These are phyloP conservation scores for Bimastos eiseni DNA, from an alignment of 2,888 invertebrate species.

Conservation along the genomic window DNA sequence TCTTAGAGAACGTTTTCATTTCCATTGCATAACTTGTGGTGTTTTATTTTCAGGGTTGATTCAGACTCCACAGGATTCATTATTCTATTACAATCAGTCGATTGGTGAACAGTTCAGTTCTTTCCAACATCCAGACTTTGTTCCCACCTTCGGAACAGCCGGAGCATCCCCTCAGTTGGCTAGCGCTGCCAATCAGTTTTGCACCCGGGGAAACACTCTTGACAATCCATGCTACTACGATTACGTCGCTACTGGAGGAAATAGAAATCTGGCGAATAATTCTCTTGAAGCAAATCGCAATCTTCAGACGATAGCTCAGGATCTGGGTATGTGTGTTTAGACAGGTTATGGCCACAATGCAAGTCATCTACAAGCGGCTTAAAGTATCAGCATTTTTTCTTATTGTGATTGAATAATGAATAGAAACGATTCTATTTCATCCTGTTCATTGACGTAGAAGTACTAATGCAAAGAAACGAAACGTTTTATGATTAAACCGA, in stretches of 20 bases:
- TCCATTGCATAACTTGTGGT: not conserved
- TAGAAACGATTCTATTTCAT: too few species aligned
- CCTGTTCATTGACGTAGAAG: too few species aligned
- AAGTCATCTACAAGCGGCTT: too few species aligned
- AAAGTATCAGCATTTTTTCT: too few species aligned
- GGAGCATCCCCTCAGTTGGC: not conserved
- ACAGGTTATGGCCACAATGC: too few species aligned
- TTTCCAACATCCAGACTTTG: conserved; percentile 7
- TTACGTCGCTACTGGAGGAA: conserved; percentile 18
- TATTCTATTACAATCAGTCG: conserved; percentile 31
- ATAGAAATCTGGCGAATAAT: not conserved
- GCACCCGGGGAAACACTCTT: not conserved
- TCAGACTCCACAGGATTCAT: not conserved
- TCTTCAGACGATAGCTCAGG: not conserved
- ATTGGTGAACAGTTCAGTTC: conserved; percentile 22
- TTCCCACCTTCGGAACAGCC: conserved; percentile 24
- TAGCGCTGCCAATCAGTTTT: not conserved
- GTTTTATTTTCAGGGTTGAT: conserved; percentile 24
- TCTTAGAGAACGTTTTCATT: too few species aligned
- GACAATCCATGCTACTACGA: conserved; percentile 27
- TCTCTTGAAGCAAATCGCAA: not conserved
- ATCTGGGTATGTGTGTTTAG: not conserved
- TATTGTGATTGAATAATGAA: too few species aligned
- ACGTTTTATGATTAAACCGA: too few species aligned
- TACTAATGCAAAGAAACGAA: too few species aligned